These are phyloP conservation scores for Lepus europaeus DNA, from an alignment of 2,113 vertebrate genomes.

Conservation along the genomic window DNA sequence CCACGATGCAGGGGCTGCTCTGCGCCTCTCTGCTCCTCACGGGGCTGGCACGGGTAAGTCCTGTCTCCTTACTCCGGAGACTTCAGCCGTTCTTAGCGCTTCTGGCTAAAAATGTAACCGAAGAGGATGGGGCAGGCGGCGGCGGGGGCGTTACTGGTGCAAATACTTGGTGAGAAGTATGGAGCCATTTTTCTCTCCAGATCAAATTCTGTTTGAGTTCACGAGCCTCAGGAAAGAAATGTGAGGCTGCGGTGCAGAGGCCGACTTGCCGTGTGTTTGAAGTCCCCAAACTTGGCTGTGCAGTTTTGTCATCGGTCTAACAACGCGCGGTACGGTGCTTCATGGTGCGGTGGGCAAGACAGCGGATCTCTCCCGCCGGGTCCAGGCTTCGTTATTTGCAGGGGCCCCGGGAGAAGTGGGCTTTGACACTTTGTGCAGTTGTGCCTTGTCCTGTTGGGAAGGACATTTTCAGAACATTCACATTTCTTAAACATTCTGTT, in stretches of 20 bases:
- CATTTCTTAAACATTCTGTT: not conserved
- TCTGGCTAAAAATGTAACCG: not conserved
- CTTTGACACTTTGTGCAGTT: conserved; percentile 17
- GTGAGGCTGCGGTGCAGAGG: not conserved
- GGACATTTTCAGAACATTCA: not conserved
- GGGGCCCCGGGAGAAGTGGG: not conserved
- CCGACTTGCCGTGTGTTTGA: not conserved
- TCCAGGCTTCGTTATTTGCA: not conserved
- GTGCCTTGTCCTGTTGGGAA: conserved; percentile 66
- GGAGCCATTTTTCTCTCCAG: conserved; percentile 71
- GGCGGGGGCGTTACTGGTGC: not conserved
- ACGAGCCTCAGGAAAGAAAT: conserved; percentile 33
- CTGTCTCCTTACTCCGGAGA: not conserved
- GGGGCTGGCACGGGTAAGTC: conserved; percentile 92
- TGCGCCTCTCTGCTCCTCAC: conserved; percentile 88
- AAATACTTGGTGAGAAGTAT: conserved; percentile 50
- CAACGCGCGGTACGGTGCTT: not conserved
- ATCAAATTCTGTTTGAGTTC: conserved; percentile 67
- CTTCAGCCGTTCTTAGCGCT: conserved; percentile 67
- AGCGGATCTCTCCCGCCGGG: not conserved
- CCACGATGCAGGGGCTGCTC: conserved; percentile 91
- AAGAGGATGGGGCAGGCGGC: not conserved
- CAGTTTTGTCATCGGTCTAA: not conserved
- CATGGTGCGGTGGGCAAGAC: not conserved
- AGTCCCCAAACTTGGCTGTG: not conserved